Percentiles rank a stretch among this genome's conserved stretches.
Conservation (phyloP, 2,797 vertebrate genomes). For the Hephaestus fuliginosus region DNA sequence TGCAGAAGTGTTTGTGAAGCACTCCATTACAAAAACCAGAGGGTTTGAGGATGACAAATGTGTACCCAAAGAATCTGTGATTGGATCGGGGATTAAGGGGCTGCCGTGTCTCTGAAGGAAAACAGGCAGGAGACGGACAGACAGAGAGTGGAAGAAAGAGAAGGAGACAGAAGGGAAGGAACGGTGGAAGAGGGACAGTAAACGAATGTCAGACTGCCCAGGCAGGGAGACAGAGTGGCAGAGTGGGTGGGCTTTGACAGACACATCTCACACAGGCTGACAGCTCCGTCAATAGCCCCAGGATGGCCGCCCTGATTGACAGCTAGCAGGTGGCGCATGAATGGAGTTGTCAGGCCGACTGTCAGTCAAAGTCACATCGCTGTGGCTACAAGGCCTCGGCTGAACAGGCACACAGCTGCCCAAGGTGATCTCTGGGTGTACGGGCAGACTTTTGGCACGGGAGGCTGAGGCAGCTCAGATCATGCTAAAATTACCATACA, state of each 20-base stretch:
- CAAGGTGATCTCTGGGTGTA: conserved; percentile 87
- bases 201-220: conserved; percentile 76
- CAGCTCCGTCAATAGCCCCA: conserved; percentile 89
- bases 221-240: conserved; percentile 75
- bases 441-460: conserved; percentile 74
- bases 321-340: conserved; percentile 92
- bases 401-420: conserved; percentile 85
- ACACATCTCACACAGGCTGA: conserved; percentile 88
- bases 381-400: conserved; percentile 82
- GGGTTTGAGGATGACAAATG: conserved; percentile 80
- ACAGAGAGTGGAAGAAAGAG: conserved; percentile 63
- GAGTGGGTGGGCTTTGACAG: conserved; percentile 87
- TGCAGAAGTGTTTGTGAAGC: conserved; percentile 73
- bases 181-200: conserved; percentile 72
- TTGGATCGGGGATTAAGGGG: conserved; percentile 84
- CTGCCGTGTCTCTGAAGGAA: conserved; percentile 74
- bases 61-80: conserved; percentile 79
- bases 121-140: conserved; percentile 66
- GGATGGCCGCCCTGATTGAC: conserved; percentile 88
- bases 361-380: conserved; percentile 84
- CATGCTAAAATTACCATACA: conserved; percentile 67
- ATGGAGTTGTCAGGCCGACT: conserved; percentile 90
- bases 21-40: conserved; percentile 71
- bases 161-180: conserved; percentile 50
- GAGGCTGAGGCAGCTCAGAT: conserved; percentile 57